Base-by-base conservation (phyloP, 2,113 vertebrate species). In the Pterocles gutturalis region DNA sequence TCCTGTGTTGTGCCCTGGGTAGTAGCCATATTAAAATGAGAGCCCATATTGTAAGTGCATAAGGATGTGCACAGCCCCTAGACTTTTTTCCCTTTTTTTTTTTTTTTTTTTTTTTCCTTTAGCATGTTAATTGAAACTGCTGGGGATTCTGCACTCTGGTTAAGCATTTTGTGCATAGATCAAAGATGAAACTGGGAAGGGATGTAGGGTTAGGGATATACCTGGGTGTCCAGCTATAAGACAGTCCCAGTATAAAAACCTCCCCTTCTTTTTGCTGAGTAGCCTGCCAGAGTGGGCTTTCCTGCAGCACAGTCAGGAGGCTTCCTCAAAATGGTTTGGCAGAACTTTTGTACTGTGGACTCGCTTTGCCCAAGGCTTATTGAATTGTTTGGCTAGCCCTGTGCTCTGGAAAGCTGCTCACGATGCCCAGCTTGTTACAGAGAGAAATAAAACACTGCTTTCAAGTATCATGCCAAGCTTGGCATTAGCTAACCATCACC, bases 371-470 rank as follows among this genome's bases (percentile, higher is more conserved):
- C 0, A 0, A 24, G 71, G 43, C 14, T 43, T 78, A 11, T 14
- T 92, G 55, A 53, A n/a, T 89, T 76, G 48, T 48, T 11, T 67
- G 65, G 16, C 11, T 46, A 38, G 38, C 20, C 29, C 33, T 2
- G 2, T 64, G 65, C 60, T 82, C 73, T 87, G 33, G 21, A 84
- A 75, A 87, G 69, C 69, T 60, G 33, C 72, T 89, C 43, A 29
- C 61, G 54, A 1, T 79, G 70, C 51, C 29, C 53, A 60, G 55
- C 81, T 79, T 79, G 38, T 75, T 67, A 13, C 0, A 5, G 64
- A 71, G 66, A 51, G 73, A 87, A 92, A 67, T 78, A 41, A 87
- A 94, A 33, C 7, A 6, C 34, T 71, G 65, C 62, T 88, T 93
- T 79, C 62, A 57, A 36, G 43, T 67, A 24, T 33, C 17, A 1